Evolutionary conservation across 2,797 vertebrate genomes (phyloP).

Genomic region (Chaunax sp.): DNA sequence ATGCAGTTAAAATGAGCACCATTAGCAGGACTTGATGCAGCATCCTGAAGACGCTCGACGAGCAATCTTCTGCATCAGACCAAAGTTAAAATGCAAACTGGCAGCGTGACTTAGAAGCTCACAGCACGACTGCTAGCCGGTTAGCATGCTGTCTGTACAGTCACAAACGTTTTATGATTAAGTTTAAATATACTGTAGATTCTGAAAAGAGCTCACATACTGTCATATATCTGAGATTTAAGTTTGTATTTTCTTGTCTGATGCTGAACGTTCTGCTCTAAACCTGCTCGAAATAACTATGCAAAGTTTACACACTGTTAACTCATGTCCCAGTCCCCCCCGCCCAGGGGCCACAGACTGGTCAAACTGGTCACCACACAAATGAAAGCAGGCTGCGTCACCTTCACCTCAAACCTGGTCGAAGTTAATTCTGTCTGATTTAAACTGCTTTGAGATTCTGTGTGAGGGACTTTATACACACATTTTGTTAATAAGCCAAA

Average conservation of each 20-base stretch:
- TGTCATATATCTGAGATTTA: background rate
- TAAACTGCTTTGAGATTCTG: conserved; percentile 40
- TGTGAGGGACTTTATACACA: conserved; percentile 54
- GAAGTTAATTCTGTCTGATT: conserved; percentile 8
- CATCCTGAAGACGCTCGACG: background rate
- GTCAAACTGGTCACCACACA: background rate
- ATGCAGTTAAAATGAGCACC: background rate
- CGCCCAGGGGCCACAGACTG: too few relatives aligned
- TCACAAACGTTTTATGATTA: too few relatives aligned
- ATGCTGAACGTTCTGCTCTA: background rate
- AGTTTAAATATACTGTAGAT: too few relatives aligned
- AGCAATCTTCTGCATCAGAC: background rate
- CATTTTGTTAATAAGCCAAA: conserved; percentile 25
- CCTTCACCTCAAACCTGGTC: background rate
- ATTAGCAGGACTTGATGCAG: background rate
- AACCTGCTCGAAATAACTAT: background rate
- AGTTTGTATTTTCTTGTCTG: background rate
- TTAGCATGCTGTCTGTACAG: background rate
- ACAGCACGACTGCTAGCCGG: background rate
- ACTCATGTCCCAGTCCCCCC: too few relatives aligned
- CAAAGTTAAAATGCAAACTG: background rate
- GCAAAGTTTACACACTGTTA: conserved; percentile 3
- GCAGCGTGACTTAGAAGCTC: background rate
- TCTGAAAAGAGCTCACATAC: too few relatives aligned
- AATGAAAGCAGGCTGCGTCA: background rate